Evolutionary conservation across 2,888 invertebrate species (phyloP).

Genomic region (Parapristionchus giblindavisi): DNA sequence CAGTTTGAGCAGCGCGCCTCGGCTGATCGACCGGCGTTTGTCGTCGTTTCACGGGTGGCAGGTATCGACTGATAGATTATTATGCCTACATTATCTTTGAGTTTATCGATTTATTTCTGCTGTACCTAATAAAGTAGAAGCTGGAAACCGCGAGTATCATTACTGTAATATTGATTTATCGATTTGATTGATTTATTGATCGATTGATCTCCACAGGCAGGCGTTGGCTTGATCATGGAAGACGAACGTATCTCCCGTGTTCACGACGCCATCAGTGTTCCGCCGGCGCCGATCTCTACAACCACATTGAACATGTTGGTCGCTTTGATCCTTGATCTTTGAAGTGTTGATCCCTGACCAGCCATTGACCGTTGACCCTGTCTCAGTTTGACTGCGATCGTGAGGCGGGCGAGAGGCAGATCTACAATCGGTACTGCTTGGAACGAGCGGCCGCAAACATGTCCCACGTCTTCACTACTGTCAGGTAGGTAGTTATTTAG

Average conservation of each 20-base stretch:
- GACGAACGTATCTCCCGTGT: conserved; percentile 91
- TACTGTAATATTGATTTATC: no score
- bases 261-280: conserved; percentile 99
- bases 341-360: neutral
- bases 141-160: no score
- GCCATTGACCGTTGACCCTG: no score
- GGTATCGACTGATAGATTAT: neutral
- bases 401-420: conserved; percentile 75
- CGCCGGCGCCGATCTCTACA: conserved; percentile 98
- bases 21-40: conserved; percentile 15
- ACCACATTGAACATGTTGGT: conserved; percentile 80
- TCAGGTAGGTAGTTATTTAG: conserved; percentile 76
- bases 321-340: neutral
- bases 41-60: conserved; percentile 40
- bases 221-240: conserved; percentile 85
- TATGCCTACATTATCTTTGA: no score
- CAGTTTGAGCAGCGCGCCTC: conserved; percentile 27
- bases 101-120: no score
- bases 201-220: no score
- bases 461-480: conserved; percentile 93
- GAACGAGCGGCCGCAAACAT: conserved; percentile 92
- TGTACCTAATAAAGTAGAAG: no score
- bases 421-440: conserved; percentile 97
- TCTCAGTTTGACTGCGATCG: conserved; percentile 37
- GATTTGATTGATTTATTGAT: no score